Percentiles rank a stretch among this genome's conserved stretches.
phyloP scores from a whole-genome alignment of 2,113 vertebrate genomes.

The Desmodus rotundus region DNA sequence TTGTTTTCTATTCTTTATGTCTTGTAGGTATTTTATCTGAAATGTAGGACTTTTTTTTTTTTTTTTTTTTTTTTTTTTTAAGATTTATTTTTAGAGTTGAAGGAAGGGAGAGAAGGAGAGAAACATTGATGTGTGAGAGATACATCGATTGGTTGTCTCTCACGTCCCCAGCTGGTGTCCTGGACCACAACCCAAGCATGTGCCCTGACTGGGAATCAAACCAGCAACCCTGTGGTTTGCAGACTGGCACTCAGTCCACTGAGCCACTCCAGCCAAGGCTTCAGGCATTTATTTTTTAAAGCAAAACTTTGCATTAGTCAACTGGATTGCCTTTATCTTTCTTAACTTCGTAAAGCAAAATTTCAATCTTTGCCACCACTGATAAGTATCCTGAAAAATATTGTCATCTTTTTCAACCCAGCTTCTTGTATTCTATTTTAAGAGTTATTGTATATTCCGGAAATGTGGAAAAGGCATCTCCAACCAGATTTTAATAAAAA shows the following conservation, averaged over 20 bases:
- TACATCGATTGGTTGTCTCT: too few species aligned
- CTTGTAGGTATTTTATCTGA: conserved; percentile 26
- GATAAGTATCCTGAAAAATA: not conserved
- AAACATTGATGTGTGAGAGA: too few species aligned
- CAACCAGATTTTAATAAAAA: not conserved
- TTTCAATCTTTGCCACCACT: not conserved
- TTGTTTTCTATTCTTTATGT: conserved; percentile 6
- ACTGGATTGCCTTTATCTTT: not conserved
- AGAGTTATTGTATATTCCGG: not conserved
- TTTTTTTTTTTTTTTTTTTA: conserved; percentile 22
- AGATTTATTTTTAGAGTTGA: too few species aligned
- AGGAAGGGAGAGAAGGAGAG: too few species aligned
- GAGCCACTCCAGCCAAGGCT: too few species aligned
- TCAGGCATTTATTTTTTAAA: conserved; percentile 24
- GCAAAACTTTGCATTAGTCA: not conserved
- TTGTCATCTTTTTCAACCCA: not conserved
- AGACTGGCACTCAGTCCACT: too few species aligned
- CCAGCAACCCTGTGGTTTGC: too few species aligned
- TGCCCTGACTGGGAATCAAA: too few species aligned
- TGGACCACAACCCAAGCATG: too few species aligned
- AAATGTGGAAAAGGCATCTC: conserved; percentile 19
- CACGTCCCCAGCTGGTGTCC: too few species aligned
- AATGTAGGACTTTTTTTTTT: conserved; percentile 7
- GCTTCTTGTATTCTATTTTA: not conserved
- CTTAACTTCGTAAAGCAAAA: conserved; percentile 25